Conservation (phyloP, 37 sponge, comb jelly and placozoan species). For the Halisarca cf. caerulea region DNA sequence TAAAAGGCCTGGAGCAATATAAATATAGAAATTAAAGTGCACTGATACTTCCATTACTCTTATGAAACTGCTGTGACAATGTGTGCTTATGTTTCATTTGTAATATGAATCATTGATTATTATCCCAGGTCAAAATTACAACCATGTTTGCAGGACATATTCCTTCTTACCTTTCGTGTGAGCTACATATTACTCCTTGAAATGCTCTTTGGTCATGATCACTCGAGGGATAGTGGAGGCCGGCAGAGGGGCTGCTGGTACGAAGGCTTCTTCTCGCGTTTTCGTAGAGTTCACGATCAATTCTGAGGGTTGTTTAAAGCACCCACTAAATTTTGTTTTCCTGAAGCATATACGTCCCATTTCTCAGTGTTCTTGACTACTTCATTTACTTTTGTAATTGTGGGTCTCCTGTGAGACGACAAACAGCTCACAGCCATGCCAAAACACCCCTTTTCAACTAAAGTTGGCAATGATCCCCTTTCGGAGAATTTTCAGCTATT, state of each 20-base stretch:
- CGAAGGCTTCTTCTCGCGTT: slow-evolving; percentile 90
- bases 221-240: slow-evolving; percentile 56
- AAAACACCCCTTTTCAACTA: no score
- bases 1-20: no score
- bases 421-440: neutral
- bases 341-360: slow-evolving; percentile 73
- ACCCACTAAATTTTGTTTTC: slow-evolving; percentile 77
- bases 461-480: no score
- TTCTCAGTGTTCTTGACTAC: slow-evolving; percentile 39
- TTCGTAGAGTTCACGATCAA: slow-evolving; percentile 80
- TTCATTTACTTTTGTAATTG: slow-evolving; percentile 37
- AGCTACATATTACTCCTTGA: slow-evolving; percentile 68
- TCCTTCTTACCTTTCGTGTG: slow-evolving; percentile 34
- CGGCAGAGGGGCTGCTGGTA: slow-evolving; percentile 64
- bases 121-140: no score
- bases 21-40: no score
- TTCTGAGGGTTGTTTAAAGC: slow-evolving; percentile 84
- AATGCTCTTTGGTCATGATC: slow-evolving; percentile 53
- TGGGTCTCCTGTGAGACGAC: neutral
- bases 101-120: no score
- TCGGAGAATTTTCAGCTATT: no score
- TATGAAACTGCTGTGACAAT: no score
- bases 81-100: no score
- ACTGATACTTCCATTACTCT: no score
- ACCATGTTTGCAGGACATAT: no score